Evolutionary conservation across 2,113 vertebrate species (phyloP).

Genomic region (Salvator merianae): DNA sequence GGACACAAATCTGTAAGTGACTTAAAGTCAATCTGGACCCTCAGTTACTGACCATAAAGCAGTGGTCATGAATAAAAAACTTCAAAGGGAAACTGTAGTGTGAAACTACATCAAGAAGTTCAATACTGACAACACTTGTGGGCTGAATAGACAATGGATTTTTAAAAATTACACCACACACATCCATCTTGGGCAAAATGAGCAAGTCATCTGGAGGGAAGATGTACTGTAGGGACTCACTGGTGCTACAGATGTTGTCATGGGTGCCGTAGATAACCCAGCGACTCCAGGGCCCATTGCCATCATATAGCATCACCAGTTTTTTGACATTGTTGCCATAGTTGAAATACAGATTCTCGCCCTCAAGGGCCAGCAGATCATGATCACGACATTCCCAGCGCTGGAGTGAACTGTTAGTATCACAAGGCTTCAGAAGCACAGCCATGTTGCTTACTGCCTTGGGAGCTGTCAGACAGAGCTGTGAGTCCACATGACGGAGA

Average conservation of each 20-base stretch:
- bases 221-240: background rate
- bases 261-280: constrained; percentile 13
- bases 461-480: constrained; percentile 18
- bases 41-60: too few species aligned
- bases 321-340: constrained; percentile 22
- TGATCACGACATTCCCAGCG: constrained; percentile 33
- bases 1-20: too few species aligned
- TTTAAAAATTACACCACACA: too few species aligned
- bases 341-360: constrained; percentile 40
- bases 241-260: background rate
- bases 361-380: constrained; percentile 33
- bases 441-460: background rate
- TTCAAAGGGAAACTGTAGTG: too few species aligned
- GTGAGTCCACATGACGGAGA: constrained; percentile 7
- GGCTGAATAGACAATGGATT: too few species aligned
- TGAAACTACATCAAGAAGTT: too few species aligned
- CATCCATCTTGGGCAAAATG: background rate
- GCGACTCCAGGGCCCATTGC: constrained; percentile 36
- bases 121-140: too few species aligned
- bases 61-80: too few species aligned
- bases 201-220: background rate
- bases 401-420: background rate
- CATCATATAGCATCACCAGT: constrained; percentile 21
- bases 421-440: background rate
- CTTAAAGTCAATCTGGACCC: too few species aligned